Evolutionary conservation across 2,888 invertebrate species (phyloP).

Genomic region (Cheilosia grossa): DNA sequence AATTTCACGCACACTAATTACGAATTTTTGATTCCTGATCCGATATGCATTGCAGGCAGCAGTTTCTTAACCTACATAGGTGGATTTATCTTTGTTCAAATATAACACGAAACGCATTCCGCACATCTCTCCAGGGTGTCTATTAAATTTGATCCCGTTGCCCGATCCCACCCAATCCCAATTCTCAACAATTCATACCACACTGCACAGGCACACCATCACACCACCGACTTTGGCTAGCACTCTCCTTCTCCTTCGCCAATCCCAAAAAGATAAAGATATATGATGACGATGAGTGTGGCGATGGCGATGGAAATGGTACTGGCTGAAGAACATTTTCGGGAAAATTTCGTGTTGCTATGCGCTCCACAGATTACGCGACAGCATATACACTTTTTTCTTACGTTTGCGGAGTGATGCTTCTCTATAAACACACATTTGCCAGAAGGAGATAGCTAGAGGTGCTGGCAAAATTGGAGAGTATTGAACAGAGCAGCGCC

Average conservation of each 20-base stretch:
- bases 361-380: constrained; percentile 71
- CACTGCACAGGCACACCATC: background rate
- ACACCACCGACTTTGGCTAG: background rate
- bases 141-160: background rate
- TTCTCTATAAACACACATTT: constrained; percentile 53
- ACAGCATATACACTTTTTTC: constrained; percentile 67
- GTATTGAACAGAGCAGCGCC: constrained; percentile 27
- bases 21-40: no score
- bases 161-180: constrained; percentile 2
- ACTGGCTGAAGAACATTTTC: constrained; percentile 56
- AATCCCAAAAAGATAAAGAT: constrained; percentile 62
- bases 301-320: constrained; percentile 30
- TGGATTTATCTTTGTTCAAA: background rate
- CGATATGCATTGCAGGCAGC: no score
- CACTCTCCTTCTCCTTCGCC: constrained; percentile 12
- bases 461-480: constrained; percentile 61
- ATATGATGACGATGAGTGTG: constrained; percentile 14
- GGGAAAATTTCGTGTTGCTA: constrained; percentile 70
- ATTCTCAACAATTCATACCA: constrained; percentile 4
- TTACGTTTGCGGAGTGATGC: constrained; percentile 54
- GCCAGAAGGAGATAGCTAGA: constrained; percentile 54
- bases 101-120: background rate
- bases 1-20: no score
- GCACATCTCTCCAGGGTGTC: background rate
- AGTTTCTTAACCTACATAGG: no score